Base-by-base conservation (phyloP, 23 tunicate genomes). In the Trididemnum clinides region DNA sequence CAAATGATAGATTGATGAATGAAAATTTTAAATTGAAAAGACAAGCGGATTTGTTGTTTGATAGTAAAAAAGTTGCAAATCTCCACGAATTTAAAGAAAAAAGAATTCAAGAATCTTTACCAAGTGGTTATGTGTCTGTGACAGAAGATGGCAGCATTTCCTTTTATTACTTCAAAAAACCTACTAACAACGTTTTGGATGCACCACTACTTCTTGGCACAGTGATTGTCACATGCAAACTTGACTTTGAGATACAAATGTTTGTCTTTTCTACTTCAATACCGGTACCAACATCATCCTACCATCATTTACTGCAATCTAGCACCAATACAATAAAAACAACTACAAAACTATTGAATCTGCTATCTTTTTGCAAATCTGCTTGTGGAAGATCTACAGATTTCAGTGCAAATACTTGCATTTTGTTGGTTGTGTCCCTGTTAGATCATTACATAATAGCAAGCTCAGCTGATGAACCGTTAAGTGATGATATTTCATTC, bases 381-480 rank as follows among this genome's bases (percentile, higher is more conserved):
- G n/a, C n/a, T n/a, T n/a, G n/a, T n/a, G n/a, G n/a, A n/a, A n/a
- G n/a, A n/a, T n/a, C n/a, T n/a, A n/a, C n/a, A n/a, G 25, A 59
- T 59, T 59, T 59, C 66, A 59, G 27, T 59, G 75, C 75, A 69
- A 32, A 20, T 18, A 69, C 75, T 69, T 69, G 75, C 75, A 69
- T 69, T 30, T 5, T 18, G 31, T 30, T 33, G 38, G 36, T 33
- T 2, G 10, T 69, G 7, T 69, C 38, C 2, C 38, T 69, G 4
- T 23, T 69, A 37, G 31, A 10, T 20, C 75, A 69, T 30, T 33
- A 69, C n/a, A 20, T 69, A 32, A 5, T 37, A 30, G 12, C 75
- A 30, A 28, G 75, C 38, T 28, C 36, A 30, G 36, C 3, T 30
- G 36, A 69, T 33, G 38, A 30, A 5, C 38, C 28, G 2, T 5